phyloP scores from a whole-genome alignment of 2,888 invertebrate species.

The Eristalis tenax region DNA sequence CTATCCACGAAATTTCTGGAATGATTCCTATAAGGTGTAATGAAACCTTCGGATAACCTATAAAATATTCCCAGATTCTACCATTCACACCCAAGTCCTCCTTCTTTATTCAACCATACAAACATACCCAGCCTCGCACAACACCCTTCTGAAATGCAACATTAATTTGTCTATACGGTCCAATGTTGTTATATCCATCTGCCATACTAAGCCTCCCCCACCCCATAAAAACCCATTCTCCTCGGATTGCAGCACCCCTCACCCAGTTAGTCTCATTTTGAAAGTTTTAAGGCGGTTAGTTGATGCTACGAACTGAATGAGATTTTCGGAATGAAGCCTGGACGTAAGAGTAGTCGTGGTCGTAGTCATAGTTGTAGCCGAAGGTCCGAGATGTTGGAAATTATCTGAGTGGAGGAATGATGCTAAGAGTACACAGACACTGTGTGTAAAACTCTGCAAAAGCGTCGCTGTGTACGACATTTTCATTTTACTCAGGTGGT shows the following conservation, averaged over 20 bases:
- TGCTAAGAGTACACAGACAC: conserved; percentile 21
- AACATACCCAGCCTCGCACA: conserved; percentile 6
- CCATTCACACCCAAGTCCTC: neutral
- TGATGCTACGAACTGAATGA: conserved; percentile 68
- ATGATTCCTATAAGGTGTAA: conserved; percentile 60
- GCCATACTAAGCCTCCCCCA: conserved; percentile 25
- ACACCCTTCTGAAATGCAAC: conserved; percentile 58
- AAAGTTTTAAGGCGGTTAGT: conserved; percentile 70
- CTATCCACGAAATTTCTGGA: conserved; percentile 41
- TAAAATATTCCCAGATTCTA: conserved; percentile 52
- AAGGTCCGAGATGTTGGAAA: conserved; percentile 64
- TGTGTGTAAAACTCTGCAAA: conserved; percentile 39
- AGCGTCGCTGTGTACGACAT: conserved; percentile 67
- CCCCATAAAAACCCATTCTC: neutral
- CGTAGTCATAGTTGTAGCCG: conserved; percentile 2
- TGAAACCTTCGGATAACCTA: conserved; percentile 63
- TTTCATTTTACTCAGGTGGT: conserved; percentile 68
- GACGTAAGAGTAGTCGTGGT: neutral
- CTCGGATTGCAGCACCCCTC: conserved; percentile 16
- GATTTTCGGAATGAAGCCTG: conserved; percentile 68
- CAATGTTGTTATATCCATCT: conserved; percentile 59
- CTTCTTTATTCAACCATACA: neutral
- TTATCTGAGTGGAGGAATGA: conserved; percentile 43
- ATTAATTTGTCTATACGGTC: conserved; percentile 69
- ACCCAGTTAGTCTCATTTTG: conserved; percentile 67